Base-by-base conservation (phyloP, 2,797 vertebrate genomes). In the Bryconaethiops microstoma region DNA sequence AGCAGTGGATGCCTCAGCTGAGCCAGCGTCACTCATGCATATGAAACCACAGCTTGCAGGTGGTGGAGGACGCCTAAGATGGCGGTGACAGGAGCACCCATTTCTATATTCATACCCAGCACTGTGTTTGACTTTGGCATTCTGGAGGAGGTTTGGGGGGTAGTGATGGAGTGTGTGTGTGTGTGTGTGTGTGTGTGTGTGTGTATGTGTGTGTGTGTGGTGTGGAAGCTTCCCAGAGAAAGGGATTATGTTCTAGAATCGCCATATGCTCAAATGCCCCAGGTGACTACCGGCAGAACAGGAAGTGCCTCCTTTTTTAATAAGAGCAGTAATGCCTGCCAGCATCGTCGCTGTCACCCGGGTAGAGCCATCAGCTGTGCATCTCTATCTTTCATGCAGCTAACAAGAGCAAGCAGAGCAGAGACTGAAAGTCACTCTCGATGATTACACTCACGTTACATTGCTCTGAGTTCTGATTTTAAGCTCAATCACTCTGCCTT, bases 241-340 rank as follows among this genome's bases (percentile, higher is more conserved):
- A 48, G 73, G 82, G 81, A 86, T 83, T 79, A 82, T 84, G 81
- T 71, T 73, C 69, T 72, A 60, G 81, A 79, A 48, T 78, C 29
- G 59, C 91, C 90, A 91, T 91, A 91, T 92, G 91, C 85, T 88
- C 79, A 74, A 74, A 68, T 74, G 48, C 86, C 82, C 87, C 87
- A 81, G 88, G 88, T 88, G 88, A 91, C 87, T 88, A 83, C 76
- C 64, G 74, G 85, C 86, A 83, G 82, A 91, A 88, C 89, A 91
- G 91, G 89, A 92, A 89, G 86, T 70, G 70, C 76, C 78, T 77
- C 78, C 88, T 89, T 92, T n/a, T 91, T 92, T 92, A 92, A 90
- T 90, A 90, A 89, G 79, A 57, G 23, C 42, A 13, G 48, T 78
- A 74, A 55, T 76, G 82, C 74, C 79, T 87, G 83, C 83, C 81